Conservation (phyloP, 2,113 vertebrate genomes). For the Dasyornis broadbenti region DNA sequence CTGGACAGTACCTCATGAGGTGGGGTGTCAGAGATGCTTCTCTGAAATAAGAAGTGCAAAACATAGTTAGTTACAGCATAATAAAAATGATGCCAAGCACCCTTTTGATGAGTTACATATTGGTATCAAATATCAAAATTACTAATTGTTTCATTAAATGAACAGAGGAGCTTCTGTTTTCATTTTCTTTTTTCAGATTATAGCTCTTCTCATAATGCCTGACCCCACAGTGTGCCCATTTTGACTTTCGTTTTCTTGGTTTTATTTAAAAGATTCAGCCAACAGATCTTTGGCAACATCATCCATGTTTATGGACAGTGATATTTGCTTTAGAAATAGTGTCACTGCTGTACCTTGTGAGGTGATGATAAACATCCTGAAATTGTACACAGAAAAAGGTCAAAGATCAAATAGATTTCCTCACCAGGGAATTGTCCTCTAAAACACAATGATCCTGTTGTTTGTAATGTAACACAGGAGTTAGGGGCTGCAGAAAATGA, state of each 20-base stretch:
- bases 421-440: neutral
- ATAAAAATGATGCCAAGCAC: neutral
- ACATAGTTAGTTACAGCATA: neutral
- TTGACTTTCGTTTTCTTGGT: neutral
- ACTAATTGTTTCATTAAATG: neutral
- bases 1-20: neutral
- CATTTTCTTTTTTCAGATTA: neutral
- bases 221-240: neutral
- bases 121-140: neutral
- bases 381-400: neutral
- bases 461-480: neutral
- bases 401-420: constrained; percentile 41
- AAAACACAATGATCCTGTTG: neutral
- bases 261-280: neutral
- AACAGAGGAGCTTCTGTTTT: neutral
- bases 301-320: neutral
- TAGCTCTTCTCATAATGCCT: neutral
- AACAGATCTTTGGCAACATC: neutral
- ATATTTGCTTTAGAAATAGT: neutral
- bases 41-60: neutral
- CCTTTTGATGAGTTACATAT: neutral
- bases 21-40: neutral
- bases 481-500: neutral
- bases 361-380: constrained; percentile 30
- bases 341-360: neutral